A percentile compares a stretch with the other conserved stretches of the same genome.
Evolutionary conservation across 2,113 vertebrate species (phyloP).

Genomic region (Thamnophis sirtalis): DNA sequence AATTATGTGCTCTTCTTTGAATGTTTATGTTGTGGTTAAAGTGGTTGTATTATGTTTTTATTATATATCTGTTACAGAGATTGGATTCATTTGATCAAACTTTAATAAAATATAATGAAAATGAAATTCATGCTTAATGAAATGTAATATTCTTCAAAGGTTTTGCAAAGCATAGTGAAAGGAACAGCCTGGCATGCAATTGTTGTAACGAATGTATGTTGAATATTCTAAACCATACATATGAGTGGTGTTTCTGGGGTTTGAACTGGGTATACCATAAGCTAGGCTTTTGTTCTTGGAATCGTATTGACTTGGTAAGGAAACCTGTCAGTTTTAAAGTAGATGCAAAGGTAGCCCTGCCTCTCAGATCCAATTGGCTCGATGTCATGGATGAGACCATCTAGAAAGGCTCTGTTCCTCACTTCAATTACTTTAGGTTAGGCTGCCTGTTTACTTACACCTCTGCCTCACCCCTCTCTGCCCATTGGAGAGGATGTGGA

Average conservation of each 20-base stretch:
- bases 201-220: neutral
- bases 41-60: neutral
- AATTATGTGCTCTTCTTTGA: neutral
- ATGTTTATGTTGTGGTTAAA: neutral
- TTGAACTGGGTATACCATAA: neutral
- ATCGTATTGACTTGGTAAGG: neutral
- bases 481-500: constrained; percentile 50
- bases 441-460: constrained; percentile 21
- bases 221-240: neutral
- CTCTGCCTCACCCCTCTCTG: constrained; percentile 35
- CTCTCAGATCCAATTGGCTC: neutral
- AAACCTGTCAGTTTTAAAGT: neutral
- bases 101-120: neutral
- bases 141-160: neutral
- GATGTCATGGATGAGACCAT: neutral
- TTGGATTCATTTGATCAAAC: neutral
- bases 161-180: neutral
- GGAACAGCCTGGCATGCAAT: neutral
- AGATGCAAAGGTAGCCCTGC: neutral
- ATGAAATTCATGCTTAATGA: neutral
- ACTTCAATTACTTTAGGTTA: constrained; percentile 6
- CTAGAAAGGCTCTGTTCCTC: neutral
- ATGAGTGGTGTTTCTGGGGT: neutral
- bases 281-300: neutral
- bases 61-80: neutral